phyloP scores from a whole-genome alignment of 2,888 invertebrate genomes.

The Drymonia ruficornis region DNA sequence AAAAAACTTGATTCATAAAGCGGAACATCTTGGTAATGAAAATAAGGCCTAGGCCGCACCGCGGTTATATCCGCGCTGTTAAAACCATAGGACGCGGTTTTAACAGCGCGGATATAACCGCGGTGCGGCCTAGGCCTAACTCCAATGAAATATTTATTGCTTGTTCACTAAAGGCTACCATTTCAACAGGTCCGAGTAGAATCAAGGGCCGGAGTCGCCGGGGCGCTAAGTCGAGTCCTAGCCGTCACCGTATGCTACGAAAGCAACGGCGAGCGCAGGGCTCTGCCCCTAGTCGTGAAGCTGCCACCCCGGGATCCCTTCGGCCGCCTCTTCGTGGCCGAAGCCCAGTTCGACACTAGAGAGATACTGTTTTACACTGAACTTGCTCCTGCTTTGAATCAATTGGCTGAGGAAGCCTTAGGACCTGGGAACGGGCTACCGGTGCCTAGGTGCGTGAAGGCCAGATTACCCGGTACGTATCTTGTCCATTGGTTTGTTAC shows the following conservation, averaged over 20 bases:
- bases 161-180: neutral
- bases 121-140: too few species aligned
- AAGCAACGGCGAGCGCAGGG: conserved; percentile 59
- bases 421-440: conserved; percentile 73
- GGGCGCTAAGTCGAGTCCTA: conserved; percentile 90
- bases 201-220: conserved; percentile 87
- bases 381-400: conserved; percentile 89
- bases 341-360: conserved; percentile 92
- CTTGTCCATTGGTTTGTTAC: neutral
- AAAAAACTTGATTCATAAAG: too few species aligned
- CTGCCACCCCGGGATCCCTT: conserved; percentile 92
- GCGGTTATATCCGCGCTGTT: too few species aligned
- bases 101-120: too few species aligned
- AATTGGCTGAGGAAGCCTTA: conserved; percentile 85
- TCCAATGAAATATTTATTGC: too few species aligned
- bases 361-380: conserved; percentile 93
- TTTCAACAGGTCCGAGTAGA: conserved; percentile 66
- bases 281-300: conserved; percentile 87
- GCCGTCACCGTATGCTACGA: conserved; percentile 90
- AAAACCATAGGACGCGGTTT: too few species aligned
- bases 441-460: conserved; percentile 87
- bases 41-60: too few species aligned
- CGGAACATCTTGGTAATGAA: too few species aligned
- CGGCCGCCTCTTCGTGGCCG: conserved; percentile 91
- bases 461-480: conserved; percentile 84